Evolutionary conservation across 2,888 invertebrate genomes (phyloP).

Genomic region (Scaptomyza parva): DNA sequence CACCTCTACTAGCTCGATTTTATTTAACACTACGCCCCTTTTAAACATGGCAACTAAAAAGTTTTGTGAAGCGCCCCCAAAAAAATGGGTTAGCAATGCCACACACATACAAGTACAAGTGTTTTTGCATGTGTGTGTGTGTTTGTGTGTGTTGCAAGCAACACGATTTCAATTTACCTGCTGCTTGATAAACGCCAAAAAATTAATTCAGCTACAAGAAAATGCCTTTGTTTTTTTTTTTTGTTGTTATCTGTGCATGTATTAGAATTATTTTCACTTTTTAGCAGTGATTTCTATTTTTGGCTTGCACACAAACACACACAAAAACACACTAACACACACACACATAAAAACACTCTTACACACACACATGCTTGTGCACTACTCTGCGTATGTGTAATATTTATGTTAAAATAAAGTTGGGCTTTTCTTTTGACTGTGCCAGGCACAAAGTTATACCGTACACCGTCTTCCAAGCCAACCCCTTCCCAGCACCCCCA

Average conservation of each 20-base stretch:
- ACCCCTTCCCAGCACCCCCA: not conserved
- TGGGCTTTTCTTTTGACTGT: slow-evolving; percentile 70
- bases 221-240: slow-evolving; percentile 44
- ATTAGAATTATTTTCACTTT: slow-evolving; percentile 63
- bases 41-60: slow-evolving; percentile 27
- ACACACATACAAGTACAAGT: not conserved
- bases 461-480: slow-evolving; percentile 1
- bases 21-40: slow-evolving; percentile 41
- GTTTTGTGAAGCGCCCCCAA: too few relatives aligned
- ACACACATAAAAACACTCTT: not conserved
- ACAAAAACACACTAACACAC: not conserved
- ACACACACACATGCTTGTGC: not conserved
- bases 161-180: slow-evolving; percentile 76
- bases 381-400: slow-evolving; percentile 18
- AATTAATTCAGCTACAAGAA: slow-evolving; percentile 70
- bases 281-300: slow-evolving; percentile 54
- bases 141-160: slow-evolving; percentile 1
- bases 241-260: slow-evolving; percentile 43
- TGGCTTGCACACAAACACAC: slow-evolving; percentile 9
- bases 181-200: slow-evolving; percentile 71
- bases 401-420: slow-evolving; percentile 71
- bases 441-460: slow-evolving; percentile 74
- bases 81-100: slow-evolving; percentile 68
- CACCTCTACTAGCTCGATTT: slow-evolving; percentile 17
- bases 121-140: too few relatives aligned